These are phyloP conservation scores for Lasioglossum zephyrum DNA, from an alignment of 2,888 invertebrate genomes.

Conservation along the genomic window DNA sequence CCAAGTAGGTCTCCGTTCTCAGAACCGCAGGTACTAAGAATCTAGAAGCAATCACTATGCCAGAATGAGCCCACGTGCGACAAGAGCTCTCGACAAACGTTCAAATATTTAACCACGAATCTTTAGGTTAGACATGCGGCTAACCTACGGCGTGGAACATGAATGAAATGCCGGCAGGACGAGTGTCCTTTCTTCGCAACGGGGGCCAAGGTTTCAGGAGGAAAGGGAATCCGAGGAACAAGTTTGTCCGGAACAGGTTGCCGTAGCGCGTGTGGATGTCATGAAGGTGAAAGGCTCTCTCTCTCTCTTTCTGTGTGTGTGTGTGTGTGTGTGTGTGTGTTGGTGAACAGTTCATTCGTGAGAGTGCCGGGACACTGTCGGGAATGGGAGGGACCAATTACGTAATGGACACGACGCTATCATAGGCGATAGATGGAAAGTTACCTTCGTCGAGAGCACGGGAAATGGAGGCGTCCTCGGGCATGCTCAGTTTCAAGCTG, in stretches of 20 bases:
- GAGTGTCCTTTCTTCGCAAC: not conserved
- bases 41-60: not conserved
- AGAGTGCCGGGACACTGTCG: conserved; percentile 48
- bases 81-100: not conserved
- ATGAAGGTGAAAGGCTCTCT: conserved; percentile 71
- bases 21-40: not conserved
- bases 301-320: not conserved
- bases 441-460: conserved; percentile 92
- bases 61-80: not conserved
- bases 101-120: not conserved
- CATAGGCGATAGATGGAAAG: conserved; percentile 51
- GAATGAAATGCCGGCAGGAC: conserved; percentile 13
- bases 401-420: conserved; percentile 42
- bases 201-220: conserved; percentile 31
- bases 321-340: conserved; percentile 23
- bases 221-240: conserved; percentile 67
- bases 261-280: conserved; percentile 62
- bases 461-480: conserved; percentile 89
- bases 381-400: conserved; percentile 45
- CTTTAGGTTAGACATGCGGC: not conserved
- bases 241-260: conserved; percentile 69
- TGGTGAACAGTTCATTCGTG: conserved; percentile 63
- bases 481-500: conserved; percentile 89
- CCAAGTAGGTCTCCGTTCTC: not conserved
- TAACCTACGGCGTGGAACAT: not conserved